These are phyloP conservation scores for Scaptomyza hsui DNA, from an alignment of 1,140 invertebrate species.

Conservation along the genomic window DNA sequence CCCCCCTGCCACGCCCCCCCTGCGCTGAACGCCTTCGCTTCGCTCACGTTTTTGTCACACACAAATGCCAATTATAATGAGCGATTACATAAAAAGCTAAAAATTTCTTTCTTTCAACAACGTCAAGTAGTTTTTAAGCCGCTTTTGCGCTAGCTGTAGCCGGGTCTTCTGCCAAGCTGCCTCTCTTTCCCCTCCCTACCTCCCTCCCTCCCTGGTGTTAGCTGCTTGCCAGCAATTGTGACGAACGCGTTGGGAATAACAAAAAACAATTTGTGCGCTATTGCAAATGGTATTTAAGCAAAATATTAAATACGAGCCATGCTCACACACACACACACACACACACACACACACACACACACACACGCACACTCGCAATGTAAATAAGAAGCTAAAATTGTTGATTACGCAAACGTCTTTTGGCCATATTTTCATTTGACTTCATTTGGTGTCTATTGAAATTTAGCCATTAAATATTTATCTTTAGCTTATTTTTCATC, in stretches of 20 bases:
- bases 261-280: slow-evolving; percentile 60
- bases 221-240: slow-evolving; percentile 54
- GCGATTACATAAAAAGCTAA: slow-evolving; percentile 73
- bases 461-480: slow-evolving; percentile 21
- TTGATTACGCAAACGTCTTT: slow-evolving; percentile 70
- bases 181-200: background rate
- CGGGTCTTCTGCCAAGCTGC: slow-evolving; percentile 23
- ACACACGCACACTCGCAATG: slow-evolving; percentile 26
- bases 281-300: slow-evolving; percentile 71
- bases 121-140: slow-evolving; percentile 65
- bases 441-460: slow-evolving; percentile 28
- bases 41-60: slow-evolving; percentile 68
- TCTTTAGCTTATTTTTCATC: background rate
- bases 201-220: background rate
- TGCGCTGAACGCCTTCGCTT: background rate
- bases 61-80: slow-evolving; percentile 81
- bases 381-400: slow-evolving; percentile 68
- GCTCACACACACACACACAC: slow-evolving; percentile 16
- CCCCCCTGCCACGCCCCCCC: background rate
- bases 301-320: slow-evolving; percentile 61
- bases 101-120: slow-evolving; percentile 58
- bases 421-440: slow-evolving; percentile 33
- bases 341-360: slow-evolving; percentile 12
- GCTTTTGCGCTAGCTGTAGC: slow-evolving; percentile 47
- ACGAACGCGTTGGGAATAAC: slow-evolving; percentile 68